Percentiles rank a stretch among this genome's conserved stretches.
These are phyloP conservation scores for Eurystomus glaucurus DNA, from an alignment of 2,797 vertebrate genomes.

Conservation along the genomic window DNA sequence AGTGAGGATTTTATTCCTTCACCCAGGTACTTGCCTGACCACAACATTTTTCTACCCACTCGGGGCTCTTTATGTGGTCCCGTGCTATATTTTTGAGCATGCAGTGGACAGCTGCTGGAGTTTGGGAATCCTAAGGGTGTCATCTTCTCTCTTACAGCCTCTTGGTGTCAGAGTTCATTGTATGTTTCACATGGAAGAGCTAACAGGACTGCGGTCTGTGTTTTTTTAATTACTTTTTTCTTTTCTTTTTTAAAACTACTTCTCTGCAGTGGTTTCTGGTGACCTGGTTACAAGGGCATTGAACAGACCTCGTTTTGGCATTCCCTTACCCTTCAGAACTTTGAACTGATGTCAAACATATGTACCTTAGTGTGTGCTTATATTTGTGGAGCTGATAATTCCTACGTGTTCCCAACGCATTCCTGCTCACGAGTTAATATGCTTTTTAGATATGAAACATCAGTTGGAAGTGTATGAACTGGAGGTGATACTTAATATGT, in stretches of 20 bases:
- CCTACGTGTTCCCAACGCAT: neutral
- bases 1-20: neutral
- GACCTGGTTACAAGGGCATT: neutral
- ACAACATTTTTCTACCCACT: neutral
- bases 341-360: neutral
- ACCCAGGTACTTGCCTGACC: neutral
- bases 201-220: neutral
- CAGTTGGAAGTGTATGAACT: neutral
- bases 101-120: neutral
- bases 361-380: neutral
- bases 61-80: neutral
- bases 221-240: accelerated
- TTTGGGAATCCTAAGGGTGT: neutral
- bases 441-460: neutral
- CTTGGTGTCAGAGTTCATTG: neutral
- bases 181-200: neutral
- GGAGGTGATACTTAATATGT: neutral
- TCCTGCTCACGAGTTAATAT: neutral
- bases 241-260: neutral
- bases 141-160: neutral
- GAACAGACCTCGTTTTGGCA: neutral
- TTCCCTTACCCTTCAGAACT: neutral
- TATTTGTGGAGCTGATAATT: neutral
- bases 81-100: neutral
- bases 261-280: conserved; percentile 5